Base-by-base conservation (phyloP, 2,888 invertebrate genomes). In the Galerucella nymphaeae region DNA sequence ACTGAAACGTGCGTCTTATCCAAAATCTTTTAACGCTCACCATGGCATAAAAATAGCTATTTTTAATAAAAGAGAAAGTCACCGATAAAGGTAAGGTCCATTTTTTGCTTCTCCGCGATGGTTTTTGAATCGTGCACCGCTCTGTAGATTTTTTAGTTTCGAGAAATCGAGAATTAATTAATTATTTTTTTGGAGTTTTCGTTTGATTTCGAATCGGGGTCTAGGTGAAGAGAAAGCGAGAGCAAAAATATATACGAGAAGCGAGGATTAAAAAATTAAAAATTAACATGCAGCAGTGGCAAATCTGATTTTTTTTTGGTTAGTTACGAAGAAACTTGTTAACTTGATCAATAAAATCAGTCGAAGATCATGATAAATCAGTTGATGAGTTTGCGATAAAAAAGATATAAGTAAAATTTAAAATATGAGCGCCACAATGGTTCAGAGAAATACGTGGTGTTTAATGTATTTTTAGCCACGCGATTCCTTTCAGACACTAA, bases 1-100 rank as follows among this genome's bases (percentile, higher is more conserved):
- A 68, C 53, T 48, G 48, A 20, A 11, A n/a, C 18, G 14, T 58
- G 30, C 10, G 42, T 30, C 50, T 70, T 14, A 20, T 10, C 10
- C 23, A 5, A 38, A 14, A 38, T 42, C 53, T 64, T 55, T 58
- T 45, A 57, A 64, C 45, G 64, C 30, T 65, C 13, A 38, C n/a
- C 53, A 41, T 42, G 66, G 23, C 18, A 57, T 16, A 45, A 23
- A 16, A 16, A 11, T 9, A 16, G 0, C 9, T 67, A 11, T 70
- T 71, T 66, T 66, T 71, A 42, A 18, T 61, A 14, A 61, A 66
- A 66, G 71, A 71, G 71, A 71, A 71, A 71, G 71, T 71, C 48
- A 13, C 42, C 45, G n/a, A 58, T 59, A 66, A 48, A 66, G 48
- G 65, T 61, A 71, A 66, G 48, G 65, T 45, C 23, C n/a, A 23